These are phyloP conservation scores for Sycophila sp. DNA, from an alignment of 1,140 invertebrate genomes.

Conservation along the genomic window DNA sequence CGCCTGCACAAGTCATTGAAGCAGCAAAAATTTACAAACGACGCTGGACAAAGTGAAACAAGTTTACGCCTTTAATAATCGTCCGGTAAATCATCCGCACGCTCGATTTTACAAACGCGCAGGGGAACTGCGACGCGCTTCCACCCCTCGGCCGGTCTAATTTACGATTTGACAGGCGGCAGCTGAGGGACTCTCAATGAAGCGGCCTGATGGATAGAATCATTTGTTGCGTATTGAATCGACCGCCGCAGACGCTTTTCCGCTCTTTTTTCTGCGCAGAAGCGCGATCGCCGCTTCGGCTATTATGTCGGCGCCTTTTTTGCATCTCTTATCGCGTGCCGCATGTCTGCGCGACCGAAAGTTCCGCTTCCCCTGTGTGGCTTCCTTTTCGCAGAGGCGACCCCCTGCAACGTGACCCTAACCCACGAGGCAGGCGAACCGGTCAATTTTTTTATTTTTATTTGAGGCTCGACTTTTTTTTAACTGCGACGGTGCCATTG, in stretches of 20 bases:
- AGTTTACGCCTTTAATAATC: too few relatives aligned
- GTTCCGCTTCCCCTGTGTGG: not conserved
- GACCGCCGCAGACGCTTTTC: not conserved
- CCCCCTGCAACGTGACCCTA: too few relatives aligned
- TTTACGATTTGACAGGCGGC: not conserved
- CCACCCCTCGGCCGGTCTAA: not conserved
- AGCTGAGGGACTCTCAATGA: not conserved
- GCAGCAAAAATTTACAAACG: too few relatives aligned
- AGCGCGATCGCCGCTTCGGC: too few relatives aligned
- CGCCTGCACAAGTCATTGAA: too few relatives aligned
- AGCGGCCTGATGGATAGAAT: not conserved
- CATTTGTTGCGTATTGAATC: constrained; percentile 6
- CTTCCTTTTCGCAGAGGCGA: not conserved
- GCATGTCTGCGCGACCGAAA: not conserved
- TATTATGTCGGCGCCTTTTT: not conserved
- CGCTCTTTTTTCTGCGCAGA: not conserved
- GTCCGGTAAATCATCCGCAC: constrained; percentile 12
- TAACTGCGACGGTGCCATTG: not conserved
- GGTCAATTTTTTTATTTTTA: not conserved
- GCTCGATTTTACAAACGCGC: not conserved
- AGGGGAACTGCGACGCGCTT: not conserved
- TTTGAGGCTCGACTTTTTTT: not conserved
- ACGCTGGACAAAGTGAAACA: too few relatives aligned
- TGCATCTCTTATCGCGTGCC: not conserved
- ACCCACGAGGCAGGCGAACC: too few relatives aligned